Conservation (phyloP, 2,113 vertebrate genomes). For the Hippocampus zosterae region DNA sequence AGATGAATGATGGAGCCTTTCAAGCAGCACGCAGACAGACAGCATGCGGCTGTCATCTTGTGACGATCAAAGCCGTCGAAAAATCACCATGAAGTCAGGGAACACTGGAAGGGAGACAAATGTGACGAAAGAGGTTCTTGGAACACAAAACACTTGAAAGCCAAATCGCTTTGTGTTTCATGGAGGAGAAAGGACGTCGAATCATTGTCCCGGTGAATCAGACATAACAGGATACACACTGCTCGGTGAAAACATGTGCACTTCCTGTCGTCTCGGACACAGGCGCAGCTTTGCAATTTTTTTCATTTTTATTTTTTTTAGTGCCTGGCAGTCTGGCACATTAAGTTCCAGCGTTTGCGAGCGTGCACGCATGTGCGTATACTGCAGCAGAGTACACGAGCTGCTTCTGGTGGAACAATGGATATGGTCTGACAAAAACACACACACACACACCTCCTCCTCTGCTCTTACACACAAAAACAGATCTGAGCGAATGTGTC, state of each 20-base stretch:
- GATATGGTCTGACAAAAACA: constrained; percentile 13
- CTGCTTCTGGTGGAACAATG: constrained; percentile 36
- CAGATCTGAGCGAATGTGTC: constrained; percentile 36
- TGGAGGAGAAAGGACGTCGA: constrained; percentile 29
- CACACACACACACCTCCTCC: constrained; percentile 7
- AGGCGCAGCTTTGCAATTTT: constrained; percentile 37
- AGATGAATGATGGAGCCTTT: constrained; percentile 47
- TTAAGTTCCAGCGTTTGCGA: constrained; percentile 6
- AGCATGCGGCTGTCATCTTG: constrained; percentile 15
- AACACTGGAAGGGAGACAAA: constrained; percentile 44
- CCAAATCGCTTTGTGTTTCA: constrained; percentile 35
- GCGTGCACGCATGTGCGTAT: neutral
- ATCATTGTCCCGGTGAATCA: constrained; percentile 37
- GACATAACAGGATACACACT: constrained; percentile 39
- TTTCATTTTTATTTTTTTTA: constrained; percentile 1
- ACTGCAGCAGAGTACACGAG: constrained; percentile 16
- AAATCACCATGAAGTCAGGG: constrained; percentile 32
- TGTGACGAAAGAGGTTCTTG: constrained; percentile 35
- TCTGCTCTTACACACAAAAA: constrained; percentile 4
- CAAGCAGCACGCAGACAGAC: constrained; percentile 25
- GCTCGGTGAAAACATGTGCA: constrained; percentile 15
- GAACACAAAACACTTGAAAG: constrained; percentile 49
- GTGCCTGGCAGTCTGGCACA: constrained; percentile 18
- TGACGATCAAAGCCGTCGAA: constrained; percentile 46
- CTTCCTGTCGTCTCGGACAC: constrained; percentile 25